Evolutionary conservation across 2,888 invertebrate species (phyloP).

Genomic region (Pterostichus madidus): DNA sequence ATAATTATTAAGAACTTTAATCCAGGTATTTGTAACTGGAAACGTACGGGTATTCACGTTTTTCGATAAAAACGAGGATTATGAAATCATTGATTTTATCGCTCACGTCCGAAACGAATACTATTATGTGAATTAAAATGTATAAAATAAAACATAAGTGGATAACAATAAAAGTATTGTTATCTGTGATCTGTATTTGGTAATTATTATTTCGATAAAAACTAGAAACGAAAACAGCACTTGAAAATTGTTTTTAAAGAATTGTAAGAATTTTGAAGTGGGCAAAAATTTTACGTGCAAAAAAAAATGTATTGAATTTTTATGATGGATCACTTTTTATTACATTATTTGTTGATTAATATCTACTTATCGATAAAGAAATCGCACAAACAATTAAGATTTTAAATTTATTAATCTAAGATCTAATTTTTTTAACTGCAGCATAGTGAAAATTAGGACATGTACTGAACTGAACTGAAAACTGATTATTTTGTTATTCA

Average conservation of each 20-base stretch:
- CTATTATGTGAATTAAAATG: slow-evolving; percentile 32
- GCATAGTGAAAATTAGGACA: slow-evolving; percentile 30
- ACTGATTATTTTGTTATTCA: slow-evolving; percentile 21
- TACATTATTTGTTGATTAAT: slow-evolving; percentile 3
- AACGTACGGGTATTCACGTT: slow-evolving; percentile 34
- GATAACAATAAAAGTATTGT: slow-evolving; percentile 22
- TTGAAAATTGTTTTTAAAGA: not conserved
- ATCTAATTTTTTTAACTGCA: slow-evolving; percentile 23
- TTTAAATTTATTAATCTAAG: slow-evolving; percentile 42
- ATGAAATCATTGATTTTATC: slow-evolving; percentile 29
- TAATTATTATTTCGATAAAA: not conserved
- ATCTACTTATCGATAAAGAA: slow-evolving; percentile 38
- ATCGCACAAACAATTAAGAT: slow-evolving; percentile 62
- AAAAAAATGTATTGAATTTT: not conserved
- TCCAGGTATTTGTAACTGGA: slow-evolving; percentile 43
- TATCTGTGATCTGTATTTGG: slow-evolving; percentile 9
- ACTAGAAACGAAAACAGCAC: not conserved
- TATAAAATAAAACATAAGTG: slow-evolving; percentile 4
- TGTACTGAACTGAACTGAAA: slow-evolving; percentile 32
- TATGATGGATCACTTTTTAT: not conserved
- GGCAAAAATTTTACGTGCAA: not conserved
- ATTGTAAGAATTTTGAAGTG: no score
- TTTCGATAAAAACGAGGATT: slow-evolving; percentile 11
- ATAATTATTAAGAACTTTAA: slow-evolving; percentile 10
- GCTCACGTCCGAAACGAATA: slow-evolving; percentile 28